phyloP scores from a whole-genome alignment of 2,888 invertebrate species.

The Poecilus cupreus region DNA sequence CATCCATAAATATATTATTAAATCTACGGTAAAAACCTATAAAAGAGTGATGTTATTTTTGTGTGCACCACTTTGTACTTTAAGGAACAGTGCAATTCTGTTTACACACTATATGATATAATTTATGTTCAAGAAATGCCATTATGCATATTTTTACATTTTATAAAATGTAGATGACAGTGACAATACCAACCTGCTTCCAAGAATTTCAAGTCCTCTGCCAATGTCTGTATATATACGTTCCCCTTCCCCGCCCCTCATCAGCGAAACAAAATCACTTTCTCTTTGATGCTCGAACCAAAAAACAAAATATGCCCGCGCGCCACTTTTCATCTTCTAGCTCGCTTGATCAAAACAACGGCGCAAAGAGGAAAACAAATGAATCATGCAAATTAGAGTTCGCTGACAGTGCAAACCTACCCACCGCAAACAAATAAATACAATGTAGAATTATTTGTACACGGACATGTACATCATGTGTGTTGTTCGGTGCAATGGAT shows the following conservation, averaged over 20 bases:
- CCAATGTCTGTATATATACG: background rate
- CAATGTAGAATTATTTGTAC: conserved; percentile 13
- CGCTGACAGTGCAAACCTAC: conserved; percentile 36
- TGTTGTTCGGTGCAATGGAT: conserved; percentile 11
- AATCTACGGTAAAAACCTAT: no score
- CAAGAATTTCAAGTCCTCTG: background rate
- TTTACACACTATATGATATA: background rate
- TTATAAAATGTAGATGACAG: background rate
- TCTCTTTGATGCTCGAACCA: conserved; percentile 37
- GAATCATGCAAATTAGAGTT: conserved; percentile 52
- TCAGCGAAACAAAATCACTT: conserved; percentile 17
- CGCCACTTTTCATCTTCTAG: conserved; percentile 41
- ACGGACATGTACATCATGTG: background rate
- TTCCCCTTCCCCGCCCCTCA: background rate
- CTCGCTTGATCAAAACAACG: conserved; percentile 49
- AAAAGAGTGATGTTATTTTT: no score
- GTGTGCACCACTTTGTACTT: no score
- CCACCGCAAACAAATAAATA: conserved; percentile 17
- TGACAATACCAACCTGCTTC: conserved; percentile 5
- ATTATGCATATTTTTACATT: no score
- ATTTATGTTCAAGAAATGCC: background rate
- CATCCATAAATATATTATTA: no score
- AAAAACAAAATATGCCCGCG: conserved; percentile 24
- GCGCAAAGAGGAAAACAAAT: conserved; percentile 47
- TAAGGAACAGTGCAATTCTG: no score